These are phyloP conservation scores for Chelmon rostratus DNA, from an alignment of 2,797 vertebrate genomes.

Conservation along the genomic window DNA sequence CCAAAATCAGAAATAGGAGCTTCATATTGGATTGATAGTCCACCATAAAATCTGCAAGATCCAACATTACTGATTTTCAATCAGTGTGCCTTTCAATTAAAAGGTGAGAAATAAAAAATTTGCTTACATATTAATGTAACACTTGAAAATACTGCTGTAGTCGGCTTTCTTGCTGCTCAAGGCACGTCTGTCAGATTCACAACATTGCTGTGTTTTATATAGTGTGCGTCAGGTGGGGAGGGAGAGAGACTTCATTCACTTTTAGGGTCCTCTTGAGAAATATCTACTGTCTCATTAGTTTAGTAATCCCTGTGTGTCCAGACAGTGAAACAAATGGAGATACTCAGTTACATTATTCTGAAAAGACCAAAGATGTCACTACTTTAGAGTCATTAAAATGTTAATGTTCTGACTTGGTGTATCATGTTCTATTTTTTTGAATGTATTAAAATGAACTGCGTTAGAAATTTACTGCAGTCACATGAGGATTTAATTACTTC, in stretches of 20 bases:
- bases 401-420: not conserved
- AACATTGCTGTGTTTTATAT: conserved; percentile 69
- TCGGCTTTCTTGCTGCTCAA: conserved; percentile 29
- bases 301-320: conserved; percentile 29
- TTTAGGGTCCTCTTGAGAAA: conserved; percentile 63
- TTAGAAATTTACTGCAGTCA: not conserved
- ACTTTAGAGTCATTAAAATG: conserved; percentile 5
- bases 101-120: conserved; percentile 27
- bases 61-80: conserved; percentile 10
- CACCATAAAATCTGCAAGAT: conserved; percentile 22
- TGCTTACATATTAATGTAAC: conserved; percentile 64
- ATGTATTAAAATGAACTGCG: not conserved
- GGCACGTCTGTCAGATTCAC: conserved; percentile 54
- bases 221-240: conserved; percentile 51
- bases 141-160: conserved; percentile 32
- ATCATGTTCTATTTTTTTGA: not conserved
- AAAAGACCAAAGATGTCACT: not conserved
- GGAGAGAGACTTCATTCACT: conserved; percentile 53
- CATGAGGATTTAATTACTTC: conserved; percentile 17
- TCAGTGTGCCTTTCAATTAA: conserved; percentile 8
- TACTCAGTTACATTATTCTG: not conserved
- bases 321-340: conserved; percentile 44
- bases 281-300: conserved; percentile 54
- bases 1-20: conserved; percentile 10
- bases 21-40: conserved; percentile 6